phyloP scores from a whole-genome alignment of 2,888 invertebrate genomes.

The Odontocerum albicorne region DNA sequence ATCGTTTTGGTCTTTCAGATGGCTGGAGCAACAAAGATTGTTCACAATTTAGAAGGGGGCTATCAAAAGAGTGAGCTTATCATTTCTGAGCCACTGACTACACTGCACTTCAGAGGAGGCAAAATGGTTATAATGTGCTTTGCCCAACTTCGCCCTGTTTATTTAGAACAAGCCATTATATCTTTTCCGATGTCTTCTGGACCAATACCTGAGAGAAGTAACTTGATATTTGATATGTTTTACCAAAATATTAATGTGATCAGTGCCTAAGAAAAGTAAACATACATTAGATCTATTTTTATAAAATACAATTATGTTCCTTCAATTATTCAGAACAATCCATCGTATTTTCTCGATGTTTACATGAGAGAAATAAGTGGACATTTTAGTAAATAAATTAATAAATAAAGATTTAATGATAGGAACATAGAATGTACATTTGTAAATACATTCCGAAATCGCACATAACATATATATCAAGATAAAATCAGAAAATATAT shows the following conservation, averaged over 20 bases:
- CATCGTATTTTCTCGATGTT: background rate
- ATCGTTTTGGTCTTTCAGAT: too few species aligned
- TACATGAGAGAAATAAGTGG: background rate
- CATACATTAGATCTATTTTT: too few species aligned
- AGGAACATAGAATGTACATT: too few species aligned
- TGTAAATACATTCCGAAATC: too few species aligned
- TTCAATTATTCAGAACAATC: background rate
- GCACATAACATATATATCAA: too few species aligned
- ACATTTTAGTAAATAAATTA: too few species aligned
- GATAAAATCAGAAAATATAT: too few species aligned
- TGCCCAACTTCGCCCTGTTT: conserved; percentile 69
- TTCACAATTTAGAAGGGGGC: conserved; percentile 6
- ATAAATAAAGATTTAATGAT: too few species aligned
- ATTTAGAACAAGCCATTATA: conserved; percentile 69
- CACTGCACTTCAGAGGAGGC: conserved; percentile 62
- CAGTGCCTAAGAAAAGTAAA: too few species aligned
- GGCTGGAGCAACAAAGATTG: conserved; percentile 12
- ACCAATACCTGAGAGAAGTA: conserved; percentile 80
- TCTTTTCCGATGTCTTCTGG: conserved; percentile 72
- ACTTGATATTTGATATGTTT: conserved; percentile 32
- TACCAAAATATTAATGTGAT: too few species aligned
- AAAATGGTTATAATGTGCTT: conserved; percentile 71
- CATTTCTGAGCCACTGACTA: conserved; percentile 59
- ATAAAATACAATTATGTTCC: too few species aligned
- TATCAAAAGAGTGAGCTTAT: conserved; percentile 55